Evolutionary conservation across 2,113 vertebrate species (phyloP), one percentile per base, ranked within the genome.

Genomic region (Spizaetus ornatus): DNA sequence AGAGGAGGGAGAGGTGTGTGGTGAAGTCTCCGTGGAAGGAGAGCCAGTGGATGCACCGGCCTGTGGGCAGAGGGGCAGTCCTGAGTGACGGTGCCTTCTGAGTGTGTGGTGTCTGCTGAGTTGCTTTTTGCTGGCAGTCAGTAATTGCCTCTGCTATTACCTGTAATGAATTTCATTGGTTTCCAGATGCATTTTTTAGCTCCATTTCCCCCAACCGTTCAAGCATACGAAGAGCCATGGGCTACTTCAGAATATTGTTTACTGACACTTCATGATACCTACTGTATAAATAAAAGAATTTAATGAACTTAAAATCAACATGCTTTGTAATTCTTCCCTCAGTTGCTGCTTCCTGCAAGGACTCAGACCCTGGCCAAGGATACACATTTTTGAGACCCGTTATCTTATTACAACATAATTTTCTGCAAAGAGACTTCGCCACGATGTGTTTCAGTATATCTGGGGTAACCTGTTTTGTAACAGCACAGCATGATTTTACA

Each of bases 361-460:
- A 52, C 40, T 69, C 81, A 53, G 40, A 32, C 78, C 16, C 62
- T 90, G 59, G 21, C 66, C 36, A 69, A 73, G n/a, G n/a, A n/a
- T 67, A n/a, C 0, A 2, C 13, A 3, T 62, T 79, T 61, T 52
- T 82, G 58, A 82, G 47, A 71, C 9, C 17, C 0, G 0, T 79
- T 91, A 43, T 45, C 34, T 71, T 63, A 59, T 63, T 71, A 34
- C 12, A 70, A 56, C 11, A 9, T 62, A 18, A 6, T 20, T 66
- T 78, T 90, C 79, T 80, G 25, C 53, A 52, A 42, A 65, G n/a
- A 85, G n/a, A 6, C 11, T 63, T 82, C 1, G 1, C 42, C 22
- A 15, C 48, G 6, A 32, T 89, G 84, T 82, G 34, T 89, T 93
- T 76, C 56, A 19, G 42, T 69, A 1, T 43, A 48, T 82, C 50